Evolutionary conservation across 2,888 invertebrate species (phyloP), one percentile per base, ranked within the genome.

Genomic region (Iselma pallidipennis): DNA sequence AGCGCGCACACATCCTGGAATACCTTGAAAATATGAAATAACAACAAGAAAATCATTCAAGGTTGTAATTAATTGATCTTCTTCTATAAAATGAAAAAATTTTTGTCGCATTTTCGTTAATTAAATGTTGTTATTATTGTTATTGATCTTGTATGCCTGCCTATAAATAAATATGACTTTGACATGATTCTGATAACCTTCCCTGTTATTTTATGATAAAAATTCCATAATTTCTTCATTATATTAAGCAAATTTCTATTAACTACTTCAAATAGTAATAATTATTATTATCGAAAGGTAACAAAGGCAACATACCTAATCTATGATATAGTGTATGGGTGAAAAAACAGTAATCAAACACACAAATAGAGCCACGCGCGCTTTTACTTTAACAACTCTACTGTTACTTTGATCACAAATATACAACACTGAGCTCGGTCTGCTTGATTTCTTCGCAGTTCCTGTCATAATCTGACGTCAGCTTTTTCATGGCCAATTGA

Each of bases 151-250:
- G 49, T n/a, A n/a, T n/a, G 10, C 4, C 16, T 37, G 37, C 6
- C 37, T 53, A 52, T 23, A 61, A 61, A 61, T 61, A 61, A 57
- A 57, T 28, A 61, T 61, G 61, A 61, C 57, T 61, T 52, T 61
- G 61, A 61, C 61, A 61, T 45, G 37, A 7, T 57, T 57, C 33
- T 54, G 61, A 61, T 61, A 61, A 61, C 61, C 61, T 61, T 31
- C 16, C 16, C 7, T 21, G 16, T 45, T 29, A 28, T 49, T 55
- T 49, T 42, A 37, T 54, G 48, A 55, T 29, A n/a, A 49, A 48
- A 42, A 51, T n/a, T 25, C 42, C 50, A 28, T 25, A 49, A 48
- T n/a, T n/a, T n/a, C n/a, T n/a, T n/a, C n/a, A n/a, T n/a, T n/a
- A n/a, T n/a, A n/a, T 29, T 51, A 14, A 29, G 16, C 19, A 51